phyloP scores from a whole-genome alignment of 2,113 vertebrate genomes.

The Gorsachius goisagi region DNA sequence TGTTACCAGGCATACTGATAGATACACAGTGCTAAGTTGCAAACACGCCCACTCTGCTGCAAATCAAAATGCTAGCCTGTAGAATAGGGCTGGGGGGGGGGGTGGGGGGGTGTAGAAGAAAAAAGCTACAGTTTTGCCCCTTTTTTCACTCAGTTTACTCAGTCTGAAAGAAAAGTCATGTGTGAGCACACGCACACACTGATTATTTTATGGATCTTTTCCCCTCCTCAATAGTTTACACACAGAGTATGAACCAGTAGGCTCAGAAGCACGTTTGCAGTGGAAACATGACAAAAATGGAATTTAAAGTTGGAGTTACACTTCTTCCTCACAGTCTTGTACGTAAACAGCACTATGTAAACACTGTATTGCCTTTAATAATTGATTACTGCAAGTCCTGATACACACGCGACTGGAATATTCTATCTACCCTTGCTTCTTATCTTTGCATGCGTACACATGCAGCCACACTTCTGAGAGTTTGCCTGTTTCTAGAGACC shows the following conservation, averaged over 20 bases:
- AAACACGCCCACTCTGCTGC: background rate
- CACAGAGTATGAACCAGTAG: fast-evolving
- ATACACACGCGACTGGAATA: background rate
- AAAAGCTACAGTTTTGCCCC: background rate
- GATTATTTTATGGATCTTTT: background rate
- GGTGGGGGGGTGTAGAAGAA: fast-evolving
- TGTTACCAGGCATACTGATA: background rate
- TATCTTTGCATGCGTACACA: background rate
- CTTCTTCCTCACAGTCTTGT: background rate
- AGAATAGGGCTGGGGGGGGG: fast-evolving
- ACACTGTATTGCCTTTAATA: background rate
- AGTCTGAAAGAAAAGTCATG: background rate
- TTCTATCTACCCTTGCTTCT: background rate
- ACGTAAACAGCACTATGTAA: background rate
- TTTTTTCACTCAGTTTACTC: background rate
- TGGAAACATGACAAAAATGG: background rate
- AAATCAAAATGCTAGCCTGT: background rate
- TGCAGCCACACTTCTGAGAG: background rate
- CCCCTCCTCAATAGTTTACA: background rate
- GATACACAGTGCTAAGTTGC: background rate
- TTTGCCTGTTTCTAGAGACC: background rate
- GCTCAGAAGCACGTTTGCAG: background rate
- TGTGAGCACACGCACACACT: background rate
- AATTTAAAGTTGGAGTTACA: background rate
- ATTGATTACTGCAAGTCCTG: background rate